Evolutionary conservation across 2,888 invertebrate genomes (phyloP).

Genomic region (Heliconius charithonia): DNA sequence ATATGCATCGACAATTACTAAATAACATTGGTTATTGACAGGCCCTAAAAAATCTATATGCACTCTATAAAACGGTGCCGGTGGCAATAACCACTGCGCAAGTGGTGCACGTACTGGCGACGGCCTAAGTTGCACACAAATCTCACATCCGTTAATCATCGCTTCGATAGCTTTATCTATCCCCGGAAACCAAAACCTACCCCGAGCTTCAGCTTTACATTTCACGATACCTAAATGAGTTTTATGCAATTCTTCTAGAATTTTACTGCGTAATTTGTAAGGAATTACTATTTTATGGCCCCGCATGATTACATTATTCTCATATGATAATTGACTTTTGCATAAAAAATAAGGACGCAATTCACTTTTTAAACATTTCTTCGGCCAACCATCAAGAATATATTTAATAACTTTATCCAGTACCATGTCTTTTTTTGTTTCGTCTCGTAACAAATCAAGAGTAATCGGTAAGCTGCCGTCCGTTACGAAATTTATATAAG

Average conservation of each 20-base stretch:
- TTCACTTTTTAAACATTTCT: too few species aligned
- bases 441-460: too few species aligned
- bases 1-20: too few species aligned
- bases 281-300: slow-evolving; percentile 19
- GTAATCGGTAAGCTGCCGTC: too few species aligned
- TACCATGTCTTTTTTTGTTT: too few species aligned
- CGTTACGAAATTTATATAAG: too few species aligned
- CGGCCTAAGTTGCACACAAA: slow-evolving; percentile 39
- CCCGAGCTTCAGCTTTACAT: slow-evolving; percentile 47
- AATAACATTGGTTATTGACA: too few species aligned
- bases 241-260: not conserved
- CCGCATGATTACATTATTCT: not conserved
- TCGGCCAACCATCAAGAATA: not conserved
- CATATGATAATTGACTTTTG: not conserved
- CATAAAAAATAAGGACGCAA: not conserved
- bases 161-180: slow-evolving; percentile 43
- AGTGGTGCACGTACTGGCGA: too few species aligned
- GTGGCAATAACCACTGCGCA: too few species aligned
- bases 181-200: slow-evolving; percentile 49
- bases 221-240: slow-evolving; percentile 40
- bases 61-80: too few species aligned
- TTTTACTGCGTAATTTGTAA: not conserved
- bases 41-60: too few species aligned
- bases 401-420: not conserved
- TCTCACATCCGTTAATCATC: slow-evolving; percentile 34